Evolutionary conservation across 1,140 invertebrate genomes (phyloP).

Genomic region (Bombus soroeensis): DNA sequence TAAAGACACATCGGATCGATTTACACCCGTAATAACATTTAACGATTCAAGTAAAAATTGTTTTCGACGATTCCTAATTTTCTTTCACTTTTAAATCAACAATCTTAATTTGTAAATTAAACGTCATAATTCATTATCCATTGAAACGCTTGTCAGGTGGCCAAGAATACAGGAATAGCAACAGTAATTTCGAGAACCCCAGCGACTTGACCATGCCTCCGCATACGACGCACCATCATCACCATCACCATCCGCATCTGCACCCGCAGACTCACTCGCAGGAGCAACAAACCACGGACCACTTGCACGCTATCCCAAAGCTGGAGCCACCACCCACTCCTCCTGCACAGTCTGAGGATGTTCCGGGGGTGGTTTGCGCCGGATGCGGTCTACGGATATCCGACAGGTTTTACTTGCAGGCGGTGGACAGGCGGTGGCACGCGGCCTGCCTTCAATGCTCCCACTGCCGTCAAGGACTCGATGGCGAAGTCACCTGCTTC

Average conservation of each 20-base stretch:
- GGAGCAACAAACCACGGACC: conserved; percentile 70
- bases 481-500: conserved; percentile 96
- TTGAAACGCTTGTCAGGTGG: conserved; percentile 61
- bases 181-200: conserved; percentile 74
- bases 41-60: too few species aligned
- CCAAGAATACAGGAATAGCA: conserved; percentile 76
- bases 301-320: conserved; percentile 82
- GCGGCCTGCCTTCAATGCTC: conserved; percentile 95
- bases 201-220: conserved; percentile 77
- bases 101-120: not conserved
- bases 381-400: conserved; percentile 93
- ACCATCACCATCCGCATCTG: conserved; percentile 72
- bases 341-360: conserved; percentile 80
- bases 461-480: conserved; percentile 94
- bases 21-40: too few species aligned
- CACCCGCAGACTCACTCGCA: conserved; percentile 75
- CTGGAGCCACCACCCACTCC: conserved; percentile 83
- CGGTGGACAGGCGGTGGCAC: conserved; percentile 97
- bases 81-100: not conserved
- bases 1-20: too few species aligned
- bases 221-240: conserved; percentile 71
- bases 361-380: conserved; percentile 87
- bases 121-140: not conserved
- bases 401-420: conserved; percentile 96
- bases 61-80: not conserved